A percentile compares a stretch with the other conserved stretches of the same genome.
Evolutionary conservation across 2,797 vertebrate species (phyloP).

Genomic region (Chrysocyon brachyurus): DNA sequence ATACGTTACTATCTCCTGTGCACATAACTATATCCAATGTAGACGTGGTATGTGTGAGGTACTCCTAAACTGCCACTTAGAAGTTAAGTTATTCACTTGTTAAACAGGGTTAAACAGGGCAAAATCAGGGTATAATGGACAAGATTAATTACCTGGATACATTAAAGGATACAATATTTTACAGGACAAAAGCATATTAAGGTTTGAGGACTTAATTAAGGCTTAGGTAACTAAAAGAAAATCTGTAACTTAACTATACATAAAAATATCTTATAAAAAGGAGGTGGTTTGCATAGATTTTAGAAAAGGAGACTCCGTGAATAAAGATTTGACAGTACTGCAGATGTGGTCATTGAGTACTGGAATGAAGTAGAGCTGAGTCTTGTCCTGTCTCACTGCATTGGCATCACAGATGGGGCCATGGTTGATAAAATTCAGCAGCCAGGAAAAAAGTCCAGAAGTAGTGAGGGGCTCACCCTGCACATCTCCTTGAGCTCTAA

Average conservation of each 20-base stretch:
- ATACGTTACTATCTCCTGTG: background rate
- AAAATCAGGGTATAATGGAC: conserved; percentile 16
- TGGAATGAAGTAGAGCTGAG: conserved; percentile 93
- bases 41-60: background rate
- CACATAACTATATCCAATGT: background rate
- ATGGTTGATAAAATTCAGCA: conserved; percentile 92
- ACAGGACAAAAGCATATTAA: conserved; percentile 7
- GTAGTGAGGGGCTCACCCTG: conserved; percentile 88
- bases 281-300: background rate
- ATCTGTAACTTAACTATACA: background rate
- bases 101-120: background rate
- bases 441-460: conserved; percentile 90
- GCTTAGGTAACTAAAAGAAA: conserved; percentile 23
- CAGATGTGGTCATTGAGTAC: conserved; percentile 93
- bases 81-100: conserved; percentile 25
- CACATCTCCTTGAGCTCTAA: background rate
- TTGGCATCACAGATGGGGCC: conserved; percentile 86
- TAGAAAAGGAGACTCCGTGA: conserved; percentile 6
- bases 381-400: conserved; percentile 92
- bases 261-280: conserved; percentile 35
- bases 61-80: background rate
- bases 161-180: background rate
- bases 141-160: background rate
- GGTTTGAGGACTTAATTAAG: conserved; percentile 12
- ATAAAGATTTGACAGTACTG: conserved; percentile 78